A percentile compares a stretch with the other conserved stretches of the same genome.
phyloP scores from a whole-genome alignment of 2,888 invertebrate genomes.

The Hofmannophila pseudospretella region DNA sequence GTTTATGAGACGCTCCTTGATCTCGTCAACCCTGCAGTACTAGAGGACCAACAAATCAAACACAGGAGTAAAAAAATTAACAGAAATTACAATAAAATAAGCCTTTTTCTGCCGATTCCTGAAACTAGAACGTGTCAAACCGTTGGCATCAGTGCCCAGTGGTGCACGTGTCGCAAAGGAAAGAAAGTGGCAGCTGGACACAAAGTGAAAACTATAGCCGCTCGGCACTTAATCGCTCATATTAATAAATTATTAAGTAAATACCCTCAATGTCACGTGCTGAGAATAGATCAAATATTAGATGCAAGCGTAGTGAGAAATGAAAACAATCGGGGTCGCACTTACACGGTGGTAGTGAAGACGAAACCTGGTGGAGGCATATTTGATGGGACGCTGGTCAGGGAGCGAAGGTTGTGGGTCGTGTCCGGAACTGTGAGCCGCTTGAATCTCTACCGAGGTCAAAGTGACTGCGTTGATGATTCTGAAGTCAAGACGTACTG shows the following conservation, averaged over 20 bases:
- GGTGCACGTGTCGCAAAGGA: conserved; percentile 88
- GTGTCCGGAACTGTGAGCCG: conserved; percentile 85
- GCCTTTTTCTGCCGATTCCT: conserved; percentile 85
- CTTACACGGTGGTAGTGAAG: conserved; percentile 76
- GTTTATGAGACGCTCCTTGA: conserved; percentile 86
- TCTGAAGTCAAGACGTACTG: conserved; percentile 84
- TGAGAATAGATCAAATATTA: conserved; percentile 64
- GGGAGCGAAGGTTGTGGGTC: conserved; percentile 33
- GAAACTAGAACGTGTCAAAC: conserved; percentile 82
- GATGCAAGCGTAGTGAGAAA: conserved; percentile 71
- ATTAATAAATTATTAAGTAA: conserved; percentile 79
- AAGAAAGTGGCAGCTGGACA: conserved; percentile 70
- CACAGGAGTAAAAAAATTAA: conserved; percentile 35
- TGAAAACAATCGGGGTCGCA: conserved; percentile 52
- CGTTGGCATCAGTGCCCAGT: conserved; percentile 86
- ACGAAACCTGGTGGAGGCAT: conserved; percentile 81
- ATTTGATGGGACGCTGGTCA: conserved; percentile 85
- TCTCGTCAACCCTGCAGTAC: conserved; percentile 66
- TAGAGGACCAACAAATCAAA: conserved; percentile 26
- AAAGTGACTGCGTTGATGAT: conserved; percentile 84
- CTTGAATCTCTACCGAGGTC: conserved; percentile 84
- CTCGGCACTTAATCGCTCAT: conserved; percentile 75
- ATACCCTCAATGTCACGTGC: conserved; percentile 80
- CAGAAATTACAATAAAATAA: conserved; percentile 74
- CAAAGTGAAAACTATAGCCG: conserved; percentile 70